Evolutionary conservation across 2,113 vertebrate genomes (phyloP).

Genomic region (Scytalopus superciliaris): DNA sequence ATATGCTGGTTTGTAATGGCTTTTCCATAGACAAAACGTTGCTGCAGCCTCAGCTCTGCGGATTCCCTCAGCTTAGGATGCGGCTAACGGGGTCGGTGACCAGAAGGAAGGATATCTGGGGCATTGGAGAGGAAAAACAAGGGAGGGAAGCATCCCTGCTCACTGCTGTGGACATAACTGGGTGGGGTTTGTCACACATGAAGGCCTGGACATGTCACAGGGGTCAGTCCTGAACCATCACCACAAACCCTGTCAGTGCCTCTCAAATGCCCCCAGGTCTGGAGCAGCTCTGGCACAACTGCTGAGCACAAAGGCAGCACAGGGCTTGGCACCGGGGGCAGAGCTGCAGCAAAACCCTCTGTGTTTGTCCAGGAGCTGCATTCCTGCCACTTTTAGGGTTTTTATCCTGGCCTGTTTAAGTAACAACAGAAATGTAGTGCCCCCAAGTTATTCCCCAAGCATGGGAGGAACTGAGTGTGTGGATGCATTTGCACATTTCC

Average conservation of each 20-base stretch:
- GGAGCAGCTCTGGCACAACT: neutral
- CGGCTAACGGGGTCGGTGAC: accelerated
- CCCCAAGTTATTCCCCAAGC: neutral
- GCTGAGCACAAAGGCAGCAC: neutral
- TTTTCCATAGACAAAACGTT: neutral
- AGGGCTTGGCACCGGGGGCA: neutral
- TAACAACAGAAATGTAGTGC: neutral
- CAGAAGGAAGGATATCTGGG: neutral
- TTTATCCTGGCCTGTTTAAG: neutral
- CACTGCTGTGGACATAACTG: accelerated
- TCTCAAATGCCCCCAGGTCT: accelerated
- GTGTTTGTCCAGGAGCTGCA: neutral
- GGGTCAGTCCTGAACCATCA: neutral
- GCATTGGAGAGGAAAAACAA: neutral
- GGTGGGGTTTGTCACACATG: neutral
- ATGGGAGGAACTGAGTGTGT: neutral
- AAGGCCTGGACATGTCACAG: neutral
- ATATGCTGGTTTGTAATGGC: neutral
- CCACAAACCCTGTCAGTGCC: accelerated
- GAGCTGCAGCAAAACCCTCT: neutral
- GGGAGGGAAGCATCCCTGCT: accelerated
- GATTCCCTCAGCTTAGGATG: neutral
- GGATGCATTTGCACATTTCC: neutral
- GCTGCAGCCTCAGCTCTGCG: accelerated
- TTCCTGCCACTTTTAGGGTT: neutral